Conservation (phyloP, 2,797 vertebrate genomes). For the Mormyrus hasselquistii region DNA sequence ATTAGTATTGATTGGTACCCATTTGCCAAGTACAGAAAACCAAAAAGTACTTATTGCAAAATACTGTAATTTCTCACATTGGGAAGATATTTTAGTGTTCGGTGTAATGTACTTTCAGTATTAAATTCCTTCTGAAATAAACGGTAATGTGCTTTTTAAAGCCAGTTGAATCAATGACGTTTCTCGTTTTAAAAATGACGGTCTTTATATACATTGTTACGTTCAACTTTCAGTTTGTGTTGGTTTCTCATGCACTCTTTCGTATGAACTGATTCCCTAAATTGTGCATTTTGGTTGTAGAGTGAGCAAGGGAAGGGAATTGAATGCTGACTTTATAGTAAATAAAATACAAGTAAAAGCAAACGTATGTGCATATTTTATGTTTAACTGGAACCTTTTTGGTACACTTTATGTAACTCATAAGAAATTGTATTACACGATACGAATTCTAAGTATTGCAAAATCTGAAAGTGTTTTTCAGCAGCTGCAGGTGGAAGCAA, state of each 20-base stretch:
- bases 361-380: not conserved
- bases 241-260: conserved; percentile 59
- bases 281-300: conserved; percentile 54
- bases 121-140: conserved; percentile 64
- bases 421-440: not conserved
- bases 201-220: conserved; percentile 50
- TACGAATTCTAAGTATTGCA: not conserved
- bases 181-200: conserved; percentile 42
- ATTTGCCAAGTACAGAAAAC: conserved; percentile 63
- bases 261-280: conserved; percentile 52
- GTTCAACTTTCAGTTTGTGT: conserved; percentile 48
- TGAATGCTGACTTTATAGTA: conserved; percentile 45
- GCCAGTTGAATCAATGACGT: conserved; percentile 46
- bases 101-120: conserved; percentile 68
- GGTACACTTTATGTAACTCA: not conserved
- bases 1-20: conserved; percentile 60
- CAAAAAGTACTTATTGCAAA: conserved; percentile 62
- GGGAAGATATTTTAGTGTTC: conserved; percentile 67
- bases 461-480: not conserved
- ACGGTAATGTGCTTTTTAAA: conserved; percentile 47
- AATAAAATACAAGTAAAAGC: conserved; percentile 46
- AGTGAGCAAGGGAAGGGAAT: conserved; percentile 42
- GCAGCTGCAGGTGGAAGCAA: not conserved
- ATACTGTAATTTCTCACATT: conserved; percentile 75
- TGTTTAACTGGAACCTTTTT: not conserved